Evolutionary conservation across 1,140 invertebrate genomes (phyloP).

Genomic region (Hormaphis cornu): DNA sequence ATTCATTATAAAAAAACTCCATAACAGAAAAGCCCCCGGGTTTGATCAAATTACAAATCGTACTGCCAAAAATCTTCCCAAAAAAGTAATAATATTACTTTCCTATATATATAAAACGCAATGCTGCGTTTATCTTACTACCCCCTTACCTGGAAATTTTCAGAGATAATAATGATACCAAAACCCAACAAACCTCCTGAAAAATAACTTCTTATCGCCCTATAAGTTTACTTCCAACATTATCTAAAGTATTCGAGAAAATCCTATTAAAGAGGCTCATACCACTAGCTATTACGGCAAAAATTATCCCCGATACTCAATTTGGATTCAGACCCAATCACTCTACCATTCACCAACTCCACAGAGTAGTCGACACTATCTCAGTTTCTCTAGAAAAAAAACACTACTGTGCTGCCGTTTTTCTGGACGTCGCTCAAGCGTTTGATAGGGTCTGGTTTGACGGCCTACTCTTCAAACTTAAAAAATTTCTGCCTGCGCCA

Average conservation of each 20-base stretch:
- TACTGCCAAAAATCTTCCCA: not conserved
- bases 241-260: slow-evolving; percentile 37
- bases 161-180: slow-evolving; percentile 40
- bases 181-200: slow-evolving; percentile 37
- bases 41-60: not conserved
- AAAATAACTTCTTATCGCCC: slow-evolving; percentile 37
- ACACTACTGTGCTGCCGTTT: slow-evolving; percentile 37
- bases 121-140: slow-evolving; percentile 7
- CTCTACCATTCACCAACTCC: slow-evolving; percentile 21
- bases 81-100: slow-evolving; percentile 14
- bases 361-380: slow-evolving; percentile 7
- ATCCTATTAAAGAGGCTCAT: slow-evolving; percentile 33
- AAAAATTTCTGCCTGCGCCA: not conserved
- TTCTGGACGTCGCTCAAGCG: slow-evolving; percentile 40
- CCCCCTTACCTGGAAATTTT: slow-evolving; percentile 39
- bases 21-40: slow-evolving; percentile 9
- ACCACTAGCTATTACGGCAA: no score
- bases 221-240: slow-evolving; percentile 38
- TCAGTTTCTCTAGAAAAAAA: slow-evolving; percentile 3
- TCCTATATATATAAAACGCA: slow-evolving; percentile 15
- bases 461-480: no score
- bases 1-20: not conserved
- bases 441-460: slow-evolving; percentile 41
- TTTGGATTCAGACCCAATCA: slow-evolving; percentile 19
- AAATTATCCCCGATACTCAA: slow-evolving; percentile 24